Base-by-base conservation (phyloP, 2,888 invertebrate species). In the Thecocarcelia acutangulata region DNA sequence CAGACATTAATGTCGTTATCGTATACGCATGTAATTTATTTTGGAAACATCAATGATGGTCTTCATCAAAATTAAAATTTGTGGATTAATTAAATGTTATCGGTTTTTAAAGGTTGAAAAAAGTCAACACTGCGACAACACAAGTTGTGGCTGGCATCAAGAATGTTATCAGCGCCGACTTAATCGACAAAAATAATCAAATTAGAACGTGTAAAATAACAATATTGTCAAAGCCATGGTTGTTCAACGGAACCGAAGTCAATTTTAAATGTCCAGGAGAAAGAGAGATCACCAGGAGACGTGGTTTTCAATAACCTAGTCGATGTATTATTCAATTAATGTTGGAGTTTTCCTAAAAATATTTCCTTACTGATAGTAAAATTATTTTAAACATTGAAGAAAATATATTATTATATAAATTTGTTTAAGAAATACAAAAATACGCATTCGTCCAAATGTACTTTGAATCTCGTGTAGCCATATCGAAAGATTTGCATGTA, bases 141-240 rank as follows among this genome's bases (percentile, higher is more conserved):
- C 85, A 86, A 82, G 40, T 85, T 46, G 86, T 86, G 15, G 54
- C 85, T 6, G 86, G 86, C 0, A 50, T 56, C 15, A 66, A 83
- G 3, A 63, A 84, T 13, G 78, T 74, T 13, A 80, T 77, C 17
- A 74, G 68, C 24, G 85, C 80, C 46, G 85, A 85, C 21, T 83
- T 86, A 12, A 66, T 84, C 21, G 83, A 84, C 24, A 63, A 28
- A 1, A 54, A 70, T 0, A 63, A 56, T 70, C 0, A 63, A 48
- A 63, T 84, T 28, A 33, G 84, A 15, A 70, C 70, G 12, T 70
- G 70, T 21, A 70, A 24, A 70, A 77, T 86, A 6, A 61, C 78
- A 44, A 86, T 86, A 37, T 86, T 86, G 86, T 82, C 83, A 5
- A 85, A 79, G 33, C 85, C 86, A 0, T 87, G 86, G 86, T 52